Percentiles rank a stretch among this genome's conserved stretches.
phyloP scores from a whole-genome alignment of 1,140 invertebrate genomes.

The Tribolium madens region DNA sequence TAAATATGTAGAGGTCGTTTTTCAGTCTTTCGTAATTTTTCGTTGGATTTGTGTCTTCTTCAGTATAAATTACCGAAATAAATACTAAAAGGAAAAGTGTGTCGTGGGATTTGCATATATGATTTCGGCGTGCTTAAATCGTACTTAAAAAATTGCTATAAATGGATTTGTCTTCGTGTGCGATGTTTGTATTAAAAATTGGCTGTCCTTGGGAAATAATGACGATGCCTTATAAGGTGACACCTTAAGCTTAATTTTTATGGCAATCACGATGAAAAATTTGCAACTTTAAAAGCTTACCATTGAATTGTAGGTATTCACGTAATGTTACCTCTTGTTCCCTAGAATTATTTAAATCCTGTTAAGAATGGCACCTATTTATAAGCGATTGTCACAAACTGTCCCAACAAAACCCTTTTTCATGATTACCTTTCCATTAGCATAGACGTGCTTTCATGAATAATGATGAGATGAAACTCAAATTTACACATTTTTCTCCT shows the following conservation, averaged over 20 bases:
- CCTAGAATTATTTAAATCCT: slow-evolving; percentile 23
- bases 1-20: slow-evolving; percentile 5
- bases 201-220: slow-evolving; percentile 14
- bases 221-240: slow-evolving; percentile 22
- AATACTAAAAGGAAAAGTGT: slow-evolving; percentile 46
- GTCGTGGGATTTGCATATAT: slow-evolving; percentile 45
- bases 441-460: slow-evolving; percentile 14
- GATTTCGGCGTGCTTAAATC: slow-evolving; percentile 39
- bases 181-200: slow-evolving; percentile 37
- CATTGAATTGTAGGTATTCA: slow-evolving; percentile 8
- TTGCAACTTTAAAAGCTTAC: neutral
- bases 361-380: slow-evolving; percentile 24
- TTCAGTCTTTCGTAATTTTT: slow-evolving; percentile 31
- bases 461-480: slow-evolving; percentile 1
- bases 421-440: slow-evolving; percentile 23
- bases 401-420: slow-evolving; percentile 28
- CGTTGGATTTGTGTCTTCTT: slow-evolving; percentile 40
- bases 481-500: slow-evolving; percentile 6
- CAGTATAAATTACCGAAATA: slow-evolving; percentile 44
- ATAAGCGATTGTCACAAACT: slow-evolving; percentile 27
- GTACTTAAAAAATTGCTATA: slow-evolving; percentile 41
- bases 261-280: slow-evolving; percentile 20
- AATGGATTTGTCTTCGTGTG: slow-evolving; percentile 12
- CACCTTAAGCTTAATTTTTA: slow-evolving; percentile 35
- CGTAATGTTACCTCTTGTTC: slow-evolving; percentile 28